Conservation (phyloP, 1,140 invertebrate species). For the Ceratina australensis region DNA sequence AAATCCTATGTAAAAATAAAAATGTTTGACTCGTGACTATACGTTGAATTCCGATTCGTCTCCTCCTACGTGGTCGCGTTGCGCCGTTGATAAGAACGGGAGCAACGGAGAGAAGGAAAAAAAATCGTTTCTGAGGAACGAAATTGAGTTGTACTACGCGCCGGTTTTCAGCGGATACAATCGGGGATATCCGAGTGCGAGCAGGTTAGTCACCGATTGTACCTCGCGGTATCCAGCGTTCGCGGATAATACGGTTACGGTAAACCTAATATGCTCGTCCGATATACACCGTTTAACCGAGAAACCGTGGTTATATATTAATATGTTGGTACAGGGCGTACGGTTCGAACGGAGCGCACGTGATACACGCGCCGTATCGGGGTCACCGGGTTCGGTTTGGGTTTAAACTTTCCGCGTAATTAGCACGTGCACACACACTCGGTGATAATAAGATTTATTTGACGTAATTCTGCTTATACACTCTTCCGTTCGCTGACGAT, state of each 20-base stretch:
- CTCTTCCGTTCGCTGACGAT: too few relatives aligned
- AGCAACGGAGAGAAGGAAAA: neutral
- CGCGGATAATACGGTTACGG: slow-evolving; percentile 37
- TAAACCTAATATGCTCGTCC: slow-evolving; percentile 32
- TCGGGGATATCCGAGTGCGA: slow-evolving; percentile 1
- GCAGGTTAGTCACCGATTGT: slow-evolving; percentile 25
- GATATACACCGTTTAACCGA: slow-evolving; percentile 22
- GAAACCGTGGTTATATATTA: slow-evolving; percentile 18
- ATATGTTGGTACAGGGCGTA: slow-evolving; percentile 19
- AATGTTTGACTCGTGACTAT: neutral
- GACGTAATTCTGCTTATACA: too few relatives aligned
- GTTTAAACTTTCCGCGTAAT: slow-evolving; percentile 14
- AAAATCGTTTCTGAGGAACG: neutral
- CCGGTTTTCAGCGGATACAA: slow-evolving; percentile 11
- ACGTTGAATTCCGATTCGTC: neutral
- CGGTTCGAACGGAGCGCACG: slow-evolving; percentile 15
- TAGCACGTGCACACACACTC: neutral
- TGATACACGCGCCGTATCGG: slow-evolving; percentile 14
- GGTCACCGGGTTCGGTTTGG: slow-evolving; percentile 4
- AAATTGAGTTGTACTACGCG: slow-evolving; percentile 2
- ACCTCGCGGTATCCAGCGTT: neutral
- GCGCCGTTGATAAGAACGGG: neutral
- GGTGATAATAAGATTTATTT: too few relatives aligned
- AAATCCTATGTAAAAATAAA: too few relatives aligned
- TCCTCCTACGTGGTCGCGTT: neutral